Evolutionary conservation across 2,797 vertebrate species (phyloP).

Genomic region (Liasis olivaceus): DNA sequence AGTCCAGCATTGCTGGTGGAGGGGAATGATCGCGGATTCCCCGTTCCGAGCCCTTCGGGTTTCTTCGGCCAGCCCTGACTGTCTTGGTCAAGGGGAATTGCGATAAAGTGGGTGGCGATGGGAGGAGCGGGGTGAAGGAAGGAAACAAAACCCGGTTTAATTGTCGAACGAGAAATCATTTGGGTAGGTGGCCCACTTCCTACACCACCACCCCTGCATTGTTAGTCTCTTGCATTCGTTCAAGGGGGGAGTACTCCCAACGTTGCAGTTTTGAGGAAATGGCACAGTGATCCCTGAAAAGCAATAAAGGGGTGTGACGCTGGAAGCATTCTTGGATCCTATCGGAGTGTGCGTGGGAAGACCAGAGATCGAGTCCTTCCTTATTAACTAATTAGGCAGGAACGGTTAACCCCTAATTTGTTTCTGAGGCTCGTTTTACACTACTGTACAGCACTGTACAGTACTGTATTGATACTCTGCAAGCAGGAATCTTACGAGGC

Average conservation of each 20-base stretch:
- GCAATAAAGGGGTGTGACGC: not conserved
- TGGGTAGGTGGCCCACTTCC: not conserved
- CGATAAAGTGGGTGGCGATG: not conserved
- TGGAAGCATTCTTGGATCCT: not conserved
- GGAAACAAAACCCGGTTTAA: not conserved
- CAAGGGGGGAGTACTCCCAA: not conserved
- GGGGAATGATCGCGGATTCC: not conserved
- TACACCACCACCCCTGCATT: not conserved
- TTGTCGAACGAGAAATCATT: not conserved
- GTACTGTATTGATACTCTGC: not conserved
- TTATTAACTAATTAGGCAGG: not conserved
- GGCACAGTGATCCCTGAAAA: not conserved
- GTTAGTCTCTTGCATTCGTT: not conserved
- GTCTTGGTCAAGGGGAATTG: not conserved
- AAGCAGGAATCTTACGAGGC: not conserved
- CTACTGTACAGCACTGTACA: not conserved
- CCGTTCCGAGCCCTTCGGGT: not conserved
- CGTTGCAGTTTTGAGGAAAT: not conserved
- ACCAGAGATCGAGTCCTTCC: not conserved
- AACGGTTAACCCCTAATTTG: not conserved
- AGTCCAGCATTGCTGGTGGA: too few relatives aligned
- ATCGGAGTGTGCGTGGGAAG: not conserved
- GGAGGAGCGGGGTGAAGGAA: too few relatives aligned
- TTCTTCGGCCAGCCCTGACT: not conserved
- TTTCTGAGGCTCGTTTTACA: not conserved